Conservation (phyloP, 2,113 vertebrate genomes). For the Apodemus sylvaticus region DNA sequence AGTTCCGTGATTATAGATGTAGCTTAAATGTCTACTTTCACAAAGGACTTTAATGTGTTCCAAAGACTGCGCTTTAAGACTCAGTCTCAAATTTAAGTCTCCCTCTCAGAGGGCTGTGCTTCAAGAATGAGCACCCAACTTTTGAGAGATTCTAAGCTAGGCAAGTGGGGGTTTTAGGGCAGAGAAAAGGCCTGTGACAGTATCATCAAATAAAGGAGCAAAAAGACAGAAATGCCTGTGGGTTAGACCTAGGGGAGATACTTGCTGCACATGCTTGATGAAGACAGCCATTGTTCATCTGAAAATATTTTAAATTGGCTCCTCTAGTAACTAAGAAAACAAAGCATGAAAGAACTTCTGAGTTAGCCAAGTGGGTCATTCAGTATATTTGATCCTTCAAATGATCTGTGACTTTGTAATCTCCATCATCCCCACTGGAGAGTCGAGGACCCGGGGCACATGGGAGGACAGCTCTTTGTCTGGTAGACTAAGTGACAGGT, state of each 20-base stretch:
- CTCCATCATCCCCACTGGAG: background rate
- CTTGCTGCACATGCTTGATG: background rate
- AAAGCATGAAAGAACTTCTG: background rate
- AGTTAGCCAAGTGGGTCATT: constrained; percentile 7
- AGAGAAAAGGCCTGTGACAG: background rate
- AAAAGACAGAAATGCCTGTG: background rate
- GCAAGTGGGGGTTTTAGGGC: background rate
- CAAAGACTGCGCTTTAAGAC: background rate
- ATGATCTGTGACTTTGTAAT: background rate
- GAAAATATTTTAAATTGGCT: constrained; percentile 27
- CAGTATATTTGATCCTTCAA: background rate
- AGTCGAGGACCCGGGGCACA: background rate
- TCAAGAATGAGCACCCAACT: background rate
- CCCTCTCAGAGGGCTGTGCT: background rate
- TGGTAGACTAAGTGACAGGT: too few species aligned
- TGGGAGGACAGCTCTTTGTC: background rate
- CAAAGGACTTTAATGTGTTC: background rate
- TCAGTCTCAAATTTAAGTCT: too few species aligned
- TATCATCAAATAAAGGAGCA: background rate
- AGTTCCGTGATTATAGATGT: background rate
- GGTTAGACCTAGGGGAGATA: background rate
- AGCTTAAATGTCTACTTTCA: background rate
- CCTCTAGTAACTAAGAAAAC: constrained; percentile 38
- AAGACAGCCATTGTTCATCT: constrained; percentile 35
- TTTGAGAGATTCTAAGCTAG: background rate